Evolutionary conservation across 1,140 invertebrate species (phyloP), one percentile per base, ranked within the genome.

Genomic region (Bombus confusus): DNA sequence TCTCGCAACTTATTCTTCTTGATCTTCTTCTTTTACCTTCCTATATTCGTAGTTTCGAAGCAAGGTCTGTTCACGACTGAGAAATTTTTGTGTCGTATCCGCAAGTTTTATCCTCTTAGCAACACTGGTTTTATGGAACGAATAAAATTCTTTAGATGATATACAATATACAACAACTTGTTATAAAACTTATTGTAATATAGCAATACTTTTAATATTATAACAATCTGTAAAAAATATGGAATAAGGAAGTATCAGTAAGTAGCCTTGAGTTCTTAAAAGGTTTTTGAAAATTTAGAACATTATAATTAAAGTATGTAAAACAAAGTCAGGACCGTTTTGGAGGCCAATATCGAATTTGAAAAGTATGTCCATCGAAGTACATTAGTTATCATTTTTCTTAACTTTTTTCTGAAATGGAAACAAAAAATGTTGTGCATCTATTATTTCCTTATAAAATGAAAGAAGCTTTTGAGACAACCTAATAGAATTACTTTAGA

Each of bases 61-160:
- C n/a, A 77, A 62, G 15, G 10, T 31, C 18, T 6, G 41, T 74
- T 31, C 41, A 39, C 34, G 28, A 13, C 28, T 22, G 75, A n/a
- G 13, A 62, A 62, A 41, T 77, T 59, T 39, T n/a, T 62, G 28
- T 41, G 13, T 39, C 15, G 1, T 34, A 39, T 62, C 57, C 75
- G 34, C 74, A 77, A 62, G 75, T 77, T 77, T 77, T 59, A 39
- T 41, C 75, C n/a, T 31, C 15, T 77, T 77, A 52, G 47, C 43
- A 9, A 13, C 22, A 12, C 15, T 66, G n/a, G n/a, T 62, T 62
- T 28, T n/a, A 62, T 62, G 59, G 28, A 62, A 62, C 1, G 28
- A 28, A 59, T 59, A 28, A 59, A 25, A 59, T 59, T 59, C 9
- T 52, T 52, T 52, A 59, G 3, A 28, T 12, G 25, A 4, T 62